These are phyloP conservation scores for Paralichthys olivaceus DNA, from an alignment of 2,113 vertebrate species.

Conservation along the genomic window DNA sequence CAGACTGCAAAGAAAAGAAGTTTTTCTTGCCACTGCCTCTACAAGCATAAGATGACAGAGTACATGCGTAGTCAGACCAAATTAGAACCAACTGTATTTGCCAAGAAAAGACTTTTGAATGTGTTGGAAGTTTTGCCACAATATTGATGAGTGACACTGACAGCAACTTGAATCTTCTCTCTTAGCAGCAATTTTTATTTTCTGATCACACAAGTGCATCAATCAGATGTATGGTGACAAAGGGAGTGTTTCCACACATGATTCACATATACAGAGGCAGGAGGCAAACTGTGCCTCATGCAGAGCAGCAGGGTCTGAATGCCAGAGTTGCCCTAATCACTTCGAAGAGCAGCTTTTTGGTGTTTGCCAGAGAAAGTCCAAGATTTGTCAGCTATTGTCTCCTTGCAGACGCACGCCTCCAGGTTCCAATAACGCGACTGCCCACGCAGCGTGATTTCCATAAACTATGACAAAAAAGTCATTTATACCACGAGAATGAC, in stretches of 20 bases:
- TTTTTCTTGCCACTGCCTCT: slow-evolving; percentile 26
- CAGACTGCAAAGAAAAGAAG: slow-evolving; percentile 19
- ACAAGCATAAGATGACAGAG: slow-evolving; percentile 50
- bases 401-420: slow-evolving; percentile 57
- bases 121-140: slow-evolving; percentile 51
- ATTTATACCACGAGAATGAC: slow-evolving; percentile 73
- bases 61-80: slow-evolving; percentile 53
- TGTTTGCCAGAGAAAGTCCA: slow-evolving; percentile 35
- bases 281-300: neutral
- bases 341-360: slow-evolving; percentile 42
- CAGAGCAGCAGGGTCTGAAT: slow-evolving; percentile 21
- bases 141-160: slow-evolving; percentile 50
- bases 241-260: neutral
- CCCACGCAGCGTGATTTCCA: slow-evolving; percentile 67
- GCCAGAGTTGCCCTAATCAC: slow-evolving; percentile 44
- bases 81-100: slow-evolving; percentile 46
- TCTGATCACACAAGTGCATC: neutral
- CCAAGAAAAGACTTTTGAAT: slow-evolving; percentile 45
- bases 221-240: neutral
- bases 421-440: slow-evolving; percentile 51
- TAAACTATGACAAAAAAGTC: slow-evolving; percentile 65
- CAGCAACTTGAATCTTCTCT: slow-evolving; percentile 23
- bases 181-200: neutral
- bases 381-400: slow-evolving; percentile 58
- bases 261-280: slow-evolving; percentile 12